A percentile compares a stretch with the other conserved stretches of the same genome.
phyloP scores from a whole-genome alignment of 1,140 invertebrate species.

The Neoseiulus cucumeris region DNA sequence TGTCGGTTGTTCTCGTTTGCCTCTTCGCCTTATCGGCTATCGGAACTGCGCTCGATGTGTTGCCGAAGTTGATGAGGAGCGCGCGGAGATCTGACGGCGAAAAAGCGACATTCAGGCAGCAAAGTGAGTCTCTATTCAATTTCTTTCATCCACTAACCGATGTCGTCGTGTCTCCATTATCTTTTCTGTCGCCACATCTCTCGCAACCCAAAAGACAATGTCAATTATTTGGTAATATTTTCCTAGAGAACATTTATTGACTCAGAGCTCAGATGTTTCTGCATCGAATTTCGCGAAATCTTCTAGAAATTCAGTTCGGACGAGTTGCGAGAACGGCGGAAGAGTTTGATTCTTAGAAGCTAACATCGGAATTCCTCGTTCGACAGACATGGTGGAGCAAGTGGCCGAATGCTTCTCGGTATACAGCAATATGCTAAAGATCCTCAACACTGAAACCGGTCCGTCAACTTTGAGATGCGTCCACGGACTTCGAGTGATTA shows the following conservation, averaged over 20 bases:
- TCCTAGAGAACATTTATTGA: too few relatives aligned
- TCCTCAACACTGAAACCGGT: constrained; percentile 32
- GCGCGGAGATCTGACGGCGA: background rate
- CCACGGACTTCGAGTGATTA: constrained; percentile 62
- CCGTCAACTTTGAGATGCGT: constrained; percentile 42
- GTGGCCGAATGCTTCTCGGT: constrained; percentile 16
- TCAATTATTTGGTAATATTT: too few relatives aligned
- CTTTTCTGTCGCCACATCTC: too few relatives aligned
- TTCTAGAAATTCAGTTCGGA: too few relatives aligned
- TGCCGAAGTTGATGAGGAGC: background rate
- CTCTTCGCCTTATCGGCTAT: background rate
- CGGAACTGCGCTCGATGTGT: background rate
- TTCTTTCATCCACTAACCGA: background rate
- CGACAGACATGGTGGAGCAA: constrained; percentile 6
- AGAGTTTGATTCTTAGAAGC: too few relatives aligned
- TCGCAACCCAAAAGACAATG: too few relatives aligned
- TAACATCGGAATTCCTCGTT: too few relatives aligned
- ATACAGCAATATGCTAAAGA: constrained; percentile 22
- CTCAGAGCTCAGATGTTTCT: too few relatives aligned
- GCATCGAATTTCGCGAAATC: too few relatives aligned
- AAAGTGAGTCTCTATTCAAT: background rate
- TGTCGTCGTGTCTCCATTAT: too few relatives aligned
- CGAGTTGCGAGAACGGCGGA: too few relatives aligned
- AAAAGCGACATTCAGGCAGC: background rate
- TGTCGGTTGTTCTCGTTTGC: background rate